Evolutionary conservation across 2,113 vertebrate genomes (phyloP), one percentile per base, ranked within the genome.

Genomic region (Gobio gobio): DNA sequence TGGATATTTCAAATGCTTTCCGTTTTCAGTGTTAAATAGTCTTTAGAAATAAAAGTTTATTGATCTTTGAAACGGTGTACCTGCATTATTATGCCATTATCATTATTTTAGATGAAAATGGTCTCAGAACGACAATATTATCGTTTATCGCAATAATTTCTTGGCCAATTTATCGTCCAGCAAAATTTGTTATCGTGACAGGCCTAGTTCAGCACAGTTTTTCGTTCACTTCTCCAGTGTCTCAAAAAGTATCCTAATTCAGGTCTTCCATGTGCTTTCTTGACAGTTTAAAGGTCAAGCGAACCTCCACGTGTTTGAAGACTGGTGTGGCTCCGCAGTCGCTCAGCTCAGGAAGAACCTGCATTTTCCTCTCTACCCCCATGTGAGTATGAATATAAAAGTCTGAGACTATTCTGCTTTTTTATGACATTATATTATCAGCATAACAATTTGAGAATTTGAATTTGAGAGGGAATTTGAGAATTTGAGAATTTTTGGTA

Each of bases 261-360:
- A 3, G 45, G 58, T 68, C 26, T 75, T 13, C 24, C 16, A 22
- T 82, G 16, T 85, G 43, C 73, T n/a, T 73, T 68, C 20, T 91
- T 82, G 22, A 0, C 95, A 99, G 98, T 97, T 95, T 92, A 97
- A 97, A 86, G 97, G 98, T 76, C 97, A 96, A 89, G 97, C 94
- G 6, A 99, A 99, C 92, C 93, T 99, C 84, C 98, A 99, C 0
- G 98, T 99, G 83, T 99, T 99, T 1, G 98, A 99, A 88, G 98
- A 99, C 92, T 99, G 98, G 98, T 99, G 98, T 0, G 98, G 98
- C 0, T 97, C 97, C 4, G 96, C 98, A 0, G 90, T 98, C 78
- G 90, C 94, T 89, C 97, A 97, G 79, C 95, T 99, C 86, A 92
- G 97, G 89, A 97, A 96, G 92, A 99, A 99, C 88, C 95, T 99